Percentiles rank a stretch among this genome's conserved stretches.
phyloP scores from a whole-genome alignment of 1,140 invertebrate genomes.

The Orius insidiosus region DNA sequence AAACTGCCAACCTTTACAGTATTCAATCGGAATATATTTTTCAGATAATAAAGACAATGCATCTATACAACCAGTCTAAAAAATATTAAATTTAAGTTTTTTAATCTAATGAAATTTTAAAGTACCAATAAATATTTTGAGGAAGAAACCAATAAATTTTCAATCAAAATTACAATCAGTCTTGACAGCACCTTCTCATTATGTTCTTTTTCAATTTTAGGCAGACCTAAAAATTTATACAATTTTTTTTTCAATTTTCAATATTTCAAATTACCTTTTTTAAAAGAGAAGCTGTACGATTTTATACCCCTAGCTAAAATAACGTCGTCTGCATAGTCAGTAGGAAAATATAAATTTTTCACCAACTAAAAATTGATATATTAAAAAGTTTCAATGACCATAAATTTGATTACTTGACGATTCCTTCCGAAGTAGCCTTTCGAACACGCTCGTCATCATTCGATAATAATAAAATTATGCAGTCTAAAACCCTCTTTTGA shows the following conservation, averaged over 20 bases:
- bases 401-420: conserved; percentile 44
- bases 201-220: no score
- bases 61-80: conserved; percentile 33
- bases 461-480: conserved; percentile 44
- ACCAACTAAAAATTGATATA: conserved; percentile 19
- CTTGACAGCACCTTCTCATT: conserved; percentile 30
- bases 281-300: no score
- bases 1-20: conserved; percentile 34
- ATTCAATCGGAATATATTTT: conserved; percentile 30
- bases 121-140: conserved; percentile 45
- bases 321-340: conserved; percentile 7
- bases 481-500: conserved; percentile 41
- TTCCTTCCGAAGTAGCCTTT: conserved; percentile 43
- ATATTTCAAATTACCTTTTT: no score
- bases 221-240: no score
- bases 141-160: conserved; percentile 32
- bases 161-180: conserved; percentile 28
- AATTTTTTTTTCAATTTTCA: no score
- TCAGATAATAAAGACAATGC: conserved; percentile 30
- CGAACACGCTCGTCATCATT: conserved; percentile 66
- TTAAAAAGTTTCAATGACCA: no score
- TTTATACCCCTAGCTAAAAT: conserved; percentile 4
- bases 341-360: conserved; percentile 15
- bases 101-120: conserved; percentile 17
- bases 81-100: conserved; percentile 5